Evolutionary conservation across 2,888 invertebrate genomes (phyloP).

Genomic region (Limnephilus rhombicus): DNA sequence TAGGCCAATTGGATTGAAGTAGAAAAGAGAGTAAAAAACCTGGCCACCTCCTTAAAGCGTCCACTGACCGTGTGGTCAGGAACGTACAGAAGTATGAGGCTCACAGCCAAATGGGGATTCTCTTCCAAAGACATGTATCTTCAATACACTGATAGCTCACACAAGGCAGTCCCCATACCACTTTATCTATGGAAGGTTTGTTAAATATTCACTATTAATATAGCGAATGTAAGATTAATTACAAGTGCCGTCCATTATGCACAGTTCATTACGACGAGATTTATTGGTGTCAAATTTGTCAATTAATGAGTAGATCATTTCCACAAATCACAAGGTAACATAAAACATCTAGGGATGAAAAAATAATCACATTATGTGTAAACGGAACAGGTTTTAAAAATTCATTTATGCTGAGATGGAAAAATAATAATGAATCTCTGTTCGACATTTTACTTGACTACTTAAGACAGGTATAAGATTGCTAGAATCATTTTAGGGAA

Average conservation of each 20-base stretch:
- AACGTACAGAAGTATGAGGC: slow-evolving; percentile 63
- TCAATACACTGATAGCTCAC: slow-evolving; percentile 62
- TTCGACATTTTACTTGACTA: background rate
- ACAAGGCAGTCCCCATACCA: slow-evolving; percentile 66
- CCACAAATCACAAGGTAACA: background rate
- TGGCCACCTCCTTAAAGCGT: slow-evolving; percentile 61
- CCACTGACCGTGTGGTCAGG: slow-evolving; percentile 66
- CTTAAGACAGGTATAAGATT: background rate
- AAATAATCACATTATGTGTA: background rate
- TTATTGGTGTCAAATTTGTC: background rate
- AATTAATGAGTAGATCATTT: background rate
- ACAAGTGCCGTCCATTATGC: background rate
- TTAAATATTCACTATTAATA: background rate
- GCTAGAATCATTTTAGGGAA: background rate
- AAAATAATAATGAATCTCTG: background rate
- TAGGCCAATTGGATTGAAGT: slow-evolving; percentile 66
- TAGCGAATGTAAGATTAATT: background rate
- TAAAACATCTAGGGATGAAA: background rate
- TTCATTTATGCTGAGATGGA: background rate
- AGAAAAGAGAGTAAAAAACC: slow-evolving; percentile 63
- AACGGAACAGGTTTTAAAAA: background rate
- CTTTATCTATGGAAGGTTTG: slow-evolving; percentile 66
- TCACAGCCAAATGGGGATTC: slow-evolving; percentile 65
- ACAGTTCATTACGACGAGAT: background rate
- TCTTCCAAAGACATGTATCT: slow-evolving; percentile 65